Conservation (phyloP, 53 echinoderm and acorn worm genomes). For the Glandiceps talaboti region DNA sequence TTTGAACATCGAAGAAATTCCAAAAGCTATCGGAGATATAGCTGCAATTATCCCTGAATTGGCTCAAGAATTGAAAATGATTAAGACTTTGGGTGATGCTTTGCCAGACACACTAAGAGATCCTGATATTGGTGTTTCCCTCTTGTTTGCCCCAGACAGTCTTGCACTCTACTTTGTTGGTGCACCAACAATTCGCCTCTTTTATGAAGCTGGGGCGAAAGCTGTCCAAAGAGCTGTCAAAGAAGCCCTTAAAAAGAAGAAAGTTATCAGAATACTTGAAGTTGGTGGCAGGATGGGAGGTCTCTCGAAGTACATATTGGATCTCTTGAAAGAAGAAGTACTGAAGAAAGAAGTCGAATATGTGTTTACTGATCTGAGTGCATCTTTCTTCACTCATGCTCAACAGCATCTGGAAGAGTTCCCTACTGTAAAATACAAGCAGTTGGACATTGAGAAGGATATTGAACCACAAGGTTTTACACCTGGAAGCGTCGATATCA, state of each 20-base stretch:
- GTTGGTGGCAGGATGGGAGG: conserved; percentile 86
- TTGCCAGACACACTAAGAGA: conserved; percentile 49
- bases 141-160: conserved; percentile 49
- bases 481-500: no score
- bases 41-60: no score
- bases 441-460: no score
- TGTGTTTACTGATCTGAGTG: conserved; percentile 86
- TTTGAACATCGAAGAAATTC: no score
- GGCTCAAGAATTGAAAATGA: no score
- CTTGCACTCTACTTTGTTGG: conserved; percentile 73
- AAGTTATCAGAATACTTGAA: conserved; percentile 60
- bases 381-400: conserved; percentile 73
- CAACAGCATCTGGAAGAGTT: no score
- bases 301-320: conserved; percentile 46
- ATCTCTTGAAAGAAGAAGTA: conserved; percentile 32
- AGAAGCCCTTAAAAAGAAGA: conserved; percentile 46
- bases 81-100: no score
- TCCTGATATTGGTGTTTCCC: conserved; percentile 55
- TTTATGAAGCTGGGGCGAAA: conserved; percentile 58
- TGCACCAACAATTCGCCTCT: conserved; percentile 67
- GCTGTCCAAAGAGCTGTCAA: conserved; percentile 37
- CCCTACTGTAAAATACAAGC: no score
- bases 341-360: conserved; percentile 51
- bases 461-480: no score
- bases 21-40: no score